phyloP scores from a whole-genome alignment of 2,797 vertebrate genomes.

The Betta splendens region DNA sequence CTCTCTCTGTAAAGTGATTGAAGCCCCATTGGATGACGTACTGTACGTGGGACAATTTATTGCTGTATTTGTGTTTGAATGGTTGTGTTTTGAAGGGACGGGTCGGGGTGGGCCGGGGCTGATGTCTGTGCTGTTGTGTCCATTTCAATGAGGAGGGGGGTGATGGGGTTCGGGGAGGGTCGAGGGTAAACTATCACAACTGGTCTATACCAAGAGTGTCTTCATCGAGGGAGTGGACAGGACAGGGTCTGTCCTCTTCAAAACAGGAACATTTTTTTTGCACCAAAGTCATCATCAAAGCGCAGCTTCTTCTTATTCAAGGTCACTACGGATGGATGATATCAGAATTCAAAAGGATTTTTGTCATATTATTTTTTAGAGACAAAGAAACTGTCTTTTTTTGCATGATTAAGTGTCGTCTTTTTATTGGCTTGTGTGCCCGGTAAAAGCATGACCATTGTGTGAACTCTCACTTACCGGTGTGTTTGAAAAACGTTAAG shows the following conservation, averaged over 20 bases:
- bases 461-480: constrained; percentile 79
- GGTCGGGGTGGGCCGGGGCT: constrained; percentile 69
- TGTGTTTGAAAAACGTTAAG: constrained; percentile 77
- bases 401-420: constrained; percentile 83
- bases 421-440: constrained; percentile 83
- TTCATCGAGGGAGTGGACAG: constrained; percentile 80
- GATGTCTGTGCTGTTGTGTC: constrained; percentile 76
- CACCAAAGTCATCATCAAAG: constrained; percentile 84
- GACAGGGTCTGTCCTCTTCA: constrained; percentile 81
- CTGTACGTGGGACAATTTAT: constrained; percentile 77
- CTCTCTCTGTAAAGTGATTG: constrained; percentile 76
- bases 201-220: constrained; percentile 84
- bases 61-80: constrained; percentile 80
- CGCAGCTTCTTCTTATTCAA: constrained; percentile 82
- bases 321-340: constrained; percentile 77
- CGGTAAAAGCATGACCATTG: constrained; percentile 83
- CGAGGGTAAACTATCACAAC: constrained; percentile 76
- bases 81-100: constrained; percentile 77
- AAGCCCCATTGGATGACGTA: constrained; percentile 77
- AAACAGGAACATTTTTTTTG: constrained; percentile 84
- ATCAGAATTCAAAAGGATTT: constrained; percentile 70
- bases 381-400: constrained; percentile 70
- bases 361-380: constrained; percentile 56
- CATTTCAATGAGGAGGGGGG: constrained; percentile 58
- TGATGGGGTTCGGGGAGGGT: constrained; percentile 22